Conservation (phyloP, 2,888 invertebrate species). For the Amiota minor region DNA sequence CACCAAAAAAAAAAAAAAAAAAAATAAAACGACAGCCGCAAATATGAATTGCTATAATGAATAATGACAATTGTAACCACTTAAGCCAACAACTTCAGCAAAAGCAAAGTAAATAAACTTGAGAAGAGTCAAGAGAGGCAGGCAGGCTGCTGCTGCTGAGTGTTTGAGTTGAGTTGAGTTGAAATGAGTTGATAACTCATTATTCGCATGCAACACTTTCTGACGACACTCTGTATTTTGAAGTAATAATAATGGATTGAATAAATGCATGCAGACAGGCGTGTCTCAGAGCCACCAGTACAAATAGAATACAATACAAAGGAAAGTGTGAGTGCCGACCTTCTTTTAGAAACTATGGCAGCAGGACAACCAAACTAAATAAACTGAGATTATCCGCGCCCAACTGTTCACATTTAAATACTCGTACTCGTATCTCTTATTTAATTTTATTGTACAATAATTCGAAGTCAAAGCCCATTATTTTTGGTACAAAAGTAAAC, state of each 20-base stretch:
- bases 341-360: slow-evolving; percentile 52
- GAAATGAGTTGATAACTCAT: slow-evolving; percentile 43
- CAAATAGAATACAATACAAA: no score
- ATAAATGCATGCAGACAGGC: no score
- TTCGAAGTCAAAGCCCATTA: not conserved
- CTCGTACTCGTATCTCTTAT: no score
- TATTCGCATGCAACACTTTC: slow-evolving; percentile 29
- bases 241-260: no score
- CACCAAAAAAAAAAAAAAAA: no score
- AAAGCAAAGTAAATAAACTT: slow-evolving; percentile 55
- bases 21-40: not conserved
- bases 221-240: not conserved
- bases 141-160: not conserved
- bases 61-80: slow-evolving; percentile 20
- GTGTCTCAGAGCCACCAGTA: no score
- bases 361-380: slow-evolving; percentile 47
- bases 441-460: slow-evolving; percentile 9
- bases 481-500: not conserved
- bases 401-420: not conserved
- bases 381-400: slow-evolving; percentile 4
- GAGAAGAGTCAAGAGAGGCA: slow-evolving; percentile 30
- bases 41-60: slow-evolving; percentile 22
- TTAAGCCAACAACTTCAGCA: not conserved
- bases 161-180: not conserved
- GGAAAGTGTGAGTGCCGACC: no score